phyloP scores from a whole-genome alignment of 2,113 vertebrate genomes.

The Chaenocephalus aceratus region DNA sequence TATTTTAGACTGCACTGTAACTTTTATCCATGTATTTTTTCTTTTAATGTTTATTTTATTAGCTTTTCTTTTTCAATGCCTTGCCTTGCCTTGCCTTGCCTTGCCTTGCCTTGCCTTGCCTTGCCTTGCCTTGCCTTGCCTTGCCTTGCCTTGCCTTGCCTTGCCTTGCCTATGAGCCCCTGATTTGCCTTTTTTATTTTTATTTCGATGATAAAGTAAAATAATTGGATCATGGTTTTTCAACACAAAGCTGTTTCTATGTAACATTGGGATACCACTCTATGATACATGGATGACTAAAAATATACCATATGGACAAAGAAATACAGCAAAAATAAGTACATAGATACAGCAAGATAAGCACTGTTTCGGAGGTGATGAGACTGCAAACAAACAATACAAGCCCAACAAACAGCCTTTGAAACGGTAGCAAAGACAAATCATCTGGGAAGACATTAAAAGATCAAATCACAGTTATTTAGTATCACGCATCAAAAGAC shows the following conservation, averaged over 20 bases:
- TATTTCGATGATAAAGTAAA: not conserved
- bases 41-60: no score
- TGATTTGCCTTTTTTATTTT: not conserved
- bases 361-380: conserved; percentile 30
- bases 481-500: not conserved
- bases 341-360: conserved; percentile 18
- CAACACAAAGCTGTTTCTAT: not conserved
- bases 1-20: no score
- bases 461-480: conserved; percentile 36
- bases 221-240: not conserved
- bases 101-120: no score
- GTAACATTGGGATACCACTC: not conserved
- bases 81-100: no score
- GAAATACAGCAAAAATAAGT: conserved; percentile 11
- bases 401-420: conserved; percentile 34
- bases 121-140: no score
- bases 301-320: conserved; percentile 1
- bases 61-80: no score
- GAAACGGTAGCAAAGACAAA: not conserved
- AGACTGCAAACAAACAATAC: conserved; percentile 22
- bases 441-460: conserved; percentile 10
- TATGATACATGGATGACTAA: not conserved
- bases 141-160: no score
- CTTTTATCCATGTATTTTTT: no score
- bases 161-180: not conserved